Percentiles rank a stretch among this genome's conserved stretches.
These are phyloP conservation scores for Lethenteron reissneri DNA, from an alignment of 2,113 vertebrate genomes.

Conservation along the genomic window DNA sequence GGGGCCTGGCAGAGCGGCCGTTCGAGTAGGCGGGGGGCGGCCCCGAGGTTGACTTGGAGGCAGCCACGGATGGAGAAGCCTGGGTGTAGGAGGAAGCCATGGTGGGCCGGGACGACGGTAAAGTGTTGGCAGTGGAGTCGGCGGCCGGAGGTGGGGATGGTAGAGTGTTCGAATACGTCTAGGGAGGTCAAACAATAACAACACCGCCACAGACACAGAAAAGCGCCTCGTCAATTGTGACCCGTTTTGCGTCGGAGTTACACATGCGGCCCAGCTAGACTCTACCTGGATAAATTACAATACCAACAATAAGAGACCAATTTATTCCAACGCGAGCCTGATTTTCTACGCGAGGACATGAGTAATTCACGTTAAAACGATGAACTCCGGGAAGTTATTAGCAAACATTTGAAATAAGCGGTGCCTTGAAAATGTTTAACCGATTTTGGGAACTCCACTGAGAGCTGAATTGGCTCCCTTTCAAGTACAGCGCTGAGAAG, in stretches of 20 bases:
- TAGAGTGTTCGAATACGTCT: neutral
- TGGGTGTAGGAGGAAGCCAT: neutral
- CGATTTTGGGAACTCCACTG: too few species aligned
- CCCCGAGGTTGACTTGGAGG: neutral
- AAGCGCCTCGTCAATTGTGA: neutral
- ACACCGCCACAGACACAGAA: neutral
- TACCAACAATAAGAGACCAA: too few species aligned
- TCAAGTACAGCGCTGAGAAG: too few species aligned
- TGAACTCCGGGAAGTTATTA: too few species aligned
- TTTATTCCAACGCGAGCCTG: too few species aligned
- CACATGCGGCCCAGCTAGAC: neutral
- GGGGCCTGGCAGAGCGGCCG: neutral
- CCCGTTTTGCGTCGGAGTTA: neutral
- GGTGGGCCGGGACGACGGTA: neutral
- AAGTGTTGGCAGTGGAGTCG: neutral
- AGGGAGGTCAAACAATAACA: neutral
- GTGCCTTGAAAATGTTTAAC: too few species aligned
- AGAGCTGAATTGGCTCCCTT: too few species aligned
- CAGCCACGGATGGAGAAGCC: neutral
- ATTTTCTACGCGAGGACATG: too few species aligned
- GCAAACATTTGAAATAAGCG: too few species aligned
- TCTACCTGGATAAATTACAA: too few species aligned
- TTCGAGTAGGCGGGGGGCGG: slow-evolving; percentile 2
- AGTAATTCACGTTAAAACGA: too few species aligned
- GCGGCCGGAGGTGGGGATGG: neutral